Conservation (phyloP, 2,797 vertebrate genomes). For the Phrynocephalus guinanensis region DNA sequence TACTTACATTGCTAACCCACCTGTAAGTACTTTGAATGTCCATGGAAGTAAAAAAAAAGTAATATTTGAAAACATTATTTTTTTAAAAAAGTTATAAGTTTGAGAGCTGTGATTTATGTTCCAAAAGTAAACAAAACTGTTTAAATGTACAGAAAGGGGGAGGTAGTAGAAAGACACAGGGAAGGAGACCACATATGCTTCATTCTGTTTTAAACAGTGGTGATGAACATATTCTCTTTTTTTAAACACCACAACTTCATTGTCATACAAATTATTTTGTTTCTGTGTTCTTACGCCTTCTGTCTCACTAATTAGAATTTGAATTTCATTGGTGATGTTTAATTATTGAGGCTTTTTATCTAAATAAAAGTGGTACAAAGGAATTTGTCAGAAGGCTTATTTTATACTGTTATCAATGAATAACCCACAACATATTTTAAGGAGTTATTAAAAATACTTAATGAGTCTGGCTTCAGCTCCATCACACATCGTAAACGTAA, state of each 20-base stretch:
- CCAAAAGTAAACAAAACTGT: conserved; percentile 25
- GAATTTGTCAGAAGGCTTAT: conserved; percentile 73
- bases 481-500: conserved; percentile 44
- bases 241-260: conserved; percentile 61
- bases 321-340: conserved; percentile 68
- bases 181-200: conserved; percentile 41
- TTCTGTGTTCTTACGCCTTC: conserved; percentile 54
- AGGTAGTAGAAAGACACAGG: background rate
- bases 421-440: conserved; percentile 57
- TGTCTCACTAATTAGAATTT: conserved; percentile 62
- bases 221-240: conserved; percentile 62
- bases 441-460: conserved; percentile 68
- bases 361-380: conserved; percentile 67
- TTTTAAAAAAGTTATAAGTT: too few species aligned
- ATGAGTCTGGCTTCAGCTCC: conserved; percentile 51
- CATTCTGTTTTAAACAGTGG: conserved; percentile 68
- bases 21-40: background rate
- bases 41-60: background rate
- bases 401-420: conserved; percentile 71
- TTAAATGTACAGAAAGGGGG: background rate
- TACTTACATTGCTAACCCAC: background rate
- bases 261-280: conserved; percentile 66
- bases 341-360: conserved; percentile 78
- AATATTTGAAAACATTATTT: too few species aligned
- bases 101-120: too few species aligned